Conservation (phyloP, 2,113 vertebrate genomes). For the Xerus inauris region DNA sequence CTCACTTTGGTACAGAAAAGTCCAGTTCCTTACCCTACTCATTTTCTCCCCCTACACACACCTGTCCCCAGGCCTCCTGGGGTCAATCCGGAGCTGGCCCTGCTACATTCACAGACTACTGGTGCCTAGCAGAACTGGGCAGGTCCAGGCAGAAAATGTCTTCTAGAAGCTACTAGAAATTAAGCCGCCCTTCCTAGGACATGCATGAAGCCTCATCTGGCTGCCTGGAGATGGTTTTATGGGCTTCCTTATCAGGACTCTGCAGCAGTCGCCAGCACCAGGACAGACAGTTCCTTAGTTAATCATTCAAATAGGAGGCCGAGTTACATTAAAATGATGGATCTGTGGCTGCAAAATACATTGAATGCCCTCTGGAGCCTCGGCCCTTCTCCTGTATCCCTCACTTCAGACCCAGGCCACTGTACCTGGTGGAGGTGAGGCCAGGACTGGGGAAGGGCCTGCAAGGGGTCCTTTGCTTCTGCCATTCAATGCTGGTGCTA, state of each 20-base stretch:
- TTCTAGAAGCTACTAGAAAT: slow-evolving; percentile 11
- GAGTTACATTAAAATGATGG: slow-evolving; percentile 70
- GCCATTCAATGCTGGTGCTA: too few species aligned
- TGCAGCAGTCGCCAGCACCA: slow-evolving; percentile 26
- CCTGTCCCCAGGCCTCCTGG: too few species aligned
- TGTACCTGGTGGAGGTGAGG: not conserved
- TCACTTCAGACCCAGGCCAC: not conserved
- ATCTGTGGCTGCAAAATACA: slow-evolving; percentile 45
- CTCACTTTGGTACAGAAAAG: not conserved
- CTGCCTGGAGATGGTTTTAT: slow-evolving; percentile 45
- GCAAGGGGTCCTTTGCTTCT: not conserved
- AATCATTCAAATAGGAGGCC: slow-evolving; percentile 67
- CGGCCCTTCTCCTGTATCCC: not conserved
- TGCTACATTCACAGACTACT: not conserved
- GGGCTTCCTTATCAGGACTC: slow-evolving; percentile 62
- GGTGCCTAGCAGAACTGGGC: not conserved
- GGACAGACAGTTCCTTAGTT: not conserved
- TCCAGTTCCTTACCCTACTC: not conserved
- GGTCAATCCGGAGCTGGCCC: fast-evolving
- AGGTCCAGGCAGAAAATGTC: not conserved
- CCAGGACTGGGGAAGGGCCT: not conserved
- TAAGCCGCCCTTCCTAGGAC: slow-evolving; percentile 17
- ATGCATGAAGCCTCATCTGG: not conserved
- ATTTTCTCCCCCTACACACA: not conserved
- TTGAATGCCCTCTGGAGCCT: not conserved